These are phyloP conservation scores for Eudemis profundana DNA, from an alignment of 2,888 invertebrate species.

Conservation along the genomic window DNA sequence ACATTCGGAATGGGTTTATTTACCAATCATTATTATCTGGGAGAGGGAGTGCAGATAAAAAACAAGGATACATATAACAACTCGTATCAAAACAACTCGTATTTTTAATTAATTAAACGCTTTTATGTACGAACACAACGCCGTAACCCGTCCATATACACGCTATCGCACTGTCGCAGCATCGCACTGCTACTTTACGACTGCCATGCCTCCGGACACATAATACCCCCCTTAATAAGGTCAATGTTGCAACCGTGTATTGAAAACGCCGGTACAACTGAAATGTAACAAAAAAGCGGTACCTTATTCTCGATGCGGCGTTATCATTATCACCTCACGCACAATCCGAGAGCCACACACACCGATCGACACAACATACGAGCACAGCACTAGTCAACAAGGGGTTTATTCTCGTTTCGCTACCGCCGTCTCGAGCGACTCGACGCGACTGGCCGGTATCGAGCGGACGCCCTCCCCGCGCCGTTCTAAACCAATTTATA, in stretches of 20 bases:
- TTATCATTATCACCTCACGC: constrained; percentile 36
- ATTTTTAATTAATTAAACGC: not conserved
- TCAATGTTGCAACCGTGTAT: not conserved
- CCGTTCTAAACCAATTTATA: constrained; percentile 85
- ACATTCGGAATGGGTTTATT: too few species aligned
- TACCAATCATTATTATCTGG: too few species aligned
- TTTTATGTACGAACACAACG: not conserved
- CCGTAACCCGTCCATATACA: not conserved
- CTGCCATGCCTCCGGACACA: not conserved
- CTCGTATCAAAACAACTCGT: not conserved
- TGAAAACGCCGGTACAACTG: not conserved
- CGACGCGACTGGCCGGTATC: constrained; percentile 79
- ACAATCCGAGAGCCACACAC: constrained; percentile 38
- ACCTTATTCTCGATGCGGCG: constrained; percentile 31
- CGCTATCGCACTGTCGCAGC: constrained; percentile 9
- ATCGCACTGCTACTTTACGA: not conserved
- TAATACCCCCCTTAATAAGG: constrained; percentile 1
- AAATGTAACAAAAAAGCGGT: not conserved
- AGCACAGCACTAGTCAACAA: constrained; percentile 35
- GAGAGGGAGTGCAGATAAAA: too few species aligned
- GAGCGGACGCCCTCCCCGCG: constrained; percentile 77
- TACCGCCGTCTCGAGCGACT: constrained; percentile 58
- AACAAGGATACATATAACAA: not conserved
- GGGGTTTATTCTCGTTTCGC: constrained; percentile 46
- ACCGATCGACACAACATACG: constrained; percentile 24